phyloP scores from a whole-genome alignment of 2,797 vertebrate genomes.

The Syngnathus acus region DNA sequence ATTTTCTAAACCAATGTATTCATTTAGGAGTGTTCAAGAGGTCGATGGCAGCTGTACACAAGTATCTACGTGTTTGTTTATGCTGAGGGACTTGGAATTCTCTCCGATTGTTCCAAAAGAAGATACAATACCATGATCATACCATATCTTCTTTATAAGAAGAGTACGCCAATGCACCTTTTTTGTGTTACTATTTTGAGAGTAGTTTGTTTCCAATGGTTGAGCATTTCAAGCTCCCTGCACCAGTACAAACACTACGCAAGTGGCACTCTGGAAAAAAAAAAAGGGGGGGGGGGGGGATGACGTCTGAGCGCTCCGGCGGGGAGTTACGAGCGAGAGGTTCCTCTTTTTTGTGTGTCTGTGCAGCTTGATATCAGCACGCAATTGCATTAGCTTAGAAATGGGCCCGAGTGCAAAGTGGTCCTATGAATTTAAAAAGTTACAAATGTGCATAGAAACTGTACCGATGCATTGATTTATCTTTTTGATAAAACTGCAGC shows the following conservation, averaged over 20 bases:
- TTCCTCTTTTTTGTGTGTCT: conserved; percentile 55
- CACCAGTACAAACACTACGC: conserved; percentile 50
- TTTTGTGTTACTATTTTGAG: conserved; percentile 59
- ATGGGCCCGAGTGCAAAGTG: conserved; percentile 57
- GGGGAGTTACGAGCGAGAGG: conserved; percentile 39
- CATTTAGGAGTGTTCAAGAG: conserved; percentile 36
- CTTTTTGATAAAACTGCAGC: conserved; percentile 67
- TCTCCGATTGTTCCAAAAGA: conserved; percentile 50
- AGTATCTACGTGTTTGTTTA: conserved; percentile 38
- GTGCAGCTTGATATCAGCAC: conserved; percentile 66
- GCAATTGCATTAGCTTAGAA: conserved; percentile 62
- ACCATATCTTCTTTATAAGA: conserved; percentile 81
- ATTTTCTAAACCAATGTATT: conserved; percentile 32
- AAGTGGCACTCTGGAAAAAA: conserved; percentile 40
- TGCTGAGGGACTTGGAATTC: conserved; percentile 34
- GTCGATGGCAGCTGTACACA: conserved; percentile 55
- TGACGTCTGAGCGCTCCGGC: conserved; percentile 43
- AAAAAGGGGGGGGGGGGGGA: conserved; percentile 30
- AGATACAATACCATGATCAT: conserved; percentile 61
- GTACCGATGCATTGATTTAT: conserved; percentile 55
- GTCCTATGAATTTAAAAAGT: conserved; percentile 53
- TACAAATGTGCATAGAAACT: conserved; percentile 46
- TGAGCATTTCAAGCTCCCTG: conserved; percentile 47
- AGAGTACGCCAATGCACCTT: conserved; percentile 68
- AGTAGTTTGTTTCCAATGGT: conserved; percentile 57